phyloP scores from a whole-genome alignment of 2,113 vertebrate genomes.

The Saccopteryx leptura region DNA sequence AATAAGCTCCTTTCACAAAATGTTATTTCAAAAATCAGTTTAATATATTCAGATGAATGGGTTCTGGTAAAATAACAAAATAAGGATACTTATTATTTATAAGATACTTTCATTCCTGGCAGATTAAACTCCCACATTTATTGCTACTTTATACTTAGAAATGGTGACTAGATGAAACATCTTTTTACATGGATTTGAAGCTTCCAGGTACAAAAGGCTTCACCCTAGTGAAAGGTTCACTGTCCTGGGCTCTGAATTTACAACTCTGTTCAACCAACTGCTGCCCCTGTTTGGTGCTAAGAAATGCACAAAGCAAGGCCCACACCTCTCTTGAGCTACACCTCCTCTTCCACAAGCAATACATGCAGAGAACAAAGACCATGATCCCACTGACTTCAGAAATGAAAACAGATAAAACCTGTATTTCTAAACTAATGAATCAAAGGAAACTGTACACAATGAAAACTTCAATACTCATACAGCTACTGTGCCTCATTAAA shows the following conservation, averaged over 20 bases:
- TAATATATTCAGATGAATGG: neutral
- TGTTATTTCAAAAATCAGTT: neutral
- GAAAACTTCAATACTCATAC: neutral
- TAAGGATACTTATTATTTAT: neutral
- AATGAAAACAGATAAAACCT: neutral
- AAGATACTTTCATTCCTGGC: neutral
- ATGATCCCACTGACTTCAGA: neutral
- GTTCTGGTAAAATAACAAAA: constrained; percentile 14
- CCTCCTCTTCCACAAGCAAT: neutral
- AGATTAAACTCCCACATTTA: neutral
- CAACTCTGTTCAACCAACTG: neutral
- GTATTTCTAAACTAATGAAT: neutral
- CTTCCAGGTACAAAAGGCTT: neutral
- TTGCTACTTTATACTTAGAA: neutral
- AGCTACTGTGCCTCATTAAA: neutral
- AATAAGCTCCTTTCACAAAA: neutral
- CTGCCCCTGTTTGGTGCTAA: neutral
- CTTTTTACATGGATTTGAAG: neutral
- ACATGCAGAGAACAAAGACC: neutral
- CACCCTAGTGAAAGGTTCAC: neutral
- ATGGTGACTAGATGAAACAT: neutral
- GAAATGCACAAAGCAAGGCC: neutral
- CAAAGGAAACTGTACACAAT: neutral
- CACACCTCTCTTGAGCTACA: neutral
- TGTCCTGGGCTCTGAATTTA: neutral